Base-by-base conservation (phyloP, 2,113 vertebrate genomes). In the Anarrhichthys ocellatus region DNA sequence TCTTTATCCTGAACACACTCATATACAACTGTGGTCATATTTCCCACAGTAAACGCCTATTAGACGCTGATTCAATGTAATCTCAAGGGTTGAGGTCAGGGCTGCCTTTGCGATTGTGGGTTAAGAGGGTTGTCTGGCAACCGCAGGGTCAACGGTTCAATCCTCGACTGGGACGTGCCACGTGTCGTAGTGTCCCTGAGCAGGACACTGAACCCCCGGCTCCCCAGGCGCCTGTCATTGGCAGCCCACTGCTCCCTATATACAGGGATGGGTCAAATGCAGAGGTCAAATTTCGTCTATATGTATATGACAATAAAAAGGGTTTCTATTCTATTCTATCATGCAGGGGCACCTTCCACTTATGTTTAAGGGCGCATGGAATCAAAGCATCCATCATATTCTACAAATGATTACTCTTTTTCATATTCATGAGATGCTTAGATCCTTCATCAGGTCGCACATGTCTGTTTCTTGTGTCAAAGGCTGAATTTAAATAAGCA, bases 401-500 rank as follows among this genome's bases (percentile, higher is more conserved):
- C 9, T 52, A 38, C 83, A 87, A 82, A 85, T 84, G 54, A 76
- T 73, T 3, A 48, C 66, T 79, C 48, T 73, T 86, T 29, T 84
- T 81, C 6, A 70, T 73, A 87, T 90, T 92, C 86, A 89, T 81
- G 34, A 77, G 50, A 80, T 54, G 66, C 73, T 75, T 15, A 10
- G 54, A 73, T 75, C 68, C 71, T 76, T 65, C 59, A 76, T 61
- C 73, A 5, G 88, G 91, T 91, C 81, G 58, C 62, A 81, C 69
- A 81, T 63, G 68, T 67, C 80, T 81, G 71, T 86, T 54, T 67
- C 73, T 56, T 18, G 66, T 78, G 76, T 89, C 87, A 88, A 65
- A 86, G 81, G 78, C 52, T 90, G 87, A 81, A 83, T 89, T 78
- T 81, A 38, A 83, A 81, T 74, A 15, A 58, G 85, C 65, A 50